Base-by-base conservation (phyloP, 2,888 invertebrate species). In the Dermolepida albohirtum region DNA sequence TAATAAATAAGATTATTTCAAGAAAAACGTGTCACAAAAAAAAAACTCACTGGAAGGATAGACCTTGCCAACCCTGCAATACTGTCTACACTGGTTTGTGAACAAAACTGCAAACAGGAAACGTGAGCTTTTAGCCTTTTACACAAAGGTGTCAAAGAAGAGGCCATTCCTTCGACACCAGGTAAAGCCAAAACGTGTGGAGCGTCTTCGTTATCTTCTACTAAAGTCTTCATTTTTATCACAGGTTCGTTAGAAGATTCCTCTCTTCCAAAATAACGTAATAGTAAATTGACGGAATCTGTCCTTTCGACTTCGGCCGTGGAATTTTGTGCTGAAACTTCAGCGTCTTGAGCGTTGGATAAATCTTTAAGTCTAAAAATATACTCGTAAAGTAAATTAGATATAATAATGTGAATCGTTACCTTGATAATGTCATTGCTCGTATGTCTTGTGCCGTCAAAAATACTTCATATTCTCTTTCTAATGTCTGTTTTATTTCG, bases 401-500 rank as follows among this genome's bases (percentile, higher is more conserved):
- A 6, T 34, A 7, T 34, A 34, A 34, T 34, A 7, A n/a, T n/a
- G 34, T 51, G 22, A n/a, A 8, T 27, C 76, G 11, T 41, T 76
- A 88, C 87, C 85, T 90, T 16, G 89, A 88, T 73, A 96, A 91
- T 0, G 94, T 96, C 43, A 96, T 83, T 0, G 88, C 88, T 57
- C 96, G 87, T 67, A 97, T 91, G 74, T 97, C 96, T 78, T 94
- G 93, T 5, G 95, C 91, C 0, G 94, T 90, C 4, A 98, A 85
- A 79, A 91, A 90, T 63, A 97, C 85, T 78, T 97, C 96, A 79
- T 92, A 96, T 80, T 96, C 94, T 75, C 95, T 86, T 81, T 97
- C 96, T 1, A 97, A 82, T 0, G 93, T 92, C 83, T 97, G 96
- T 76, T 97, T 97, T 74, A 98, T 95, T 84, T 98, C 97, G 0